A percentile compares a stretch with the other conserved stretches of the same genome.
Conservation (phyloP, 2,113 vertebrate genomes). For the Limanda limanda region DNA sequence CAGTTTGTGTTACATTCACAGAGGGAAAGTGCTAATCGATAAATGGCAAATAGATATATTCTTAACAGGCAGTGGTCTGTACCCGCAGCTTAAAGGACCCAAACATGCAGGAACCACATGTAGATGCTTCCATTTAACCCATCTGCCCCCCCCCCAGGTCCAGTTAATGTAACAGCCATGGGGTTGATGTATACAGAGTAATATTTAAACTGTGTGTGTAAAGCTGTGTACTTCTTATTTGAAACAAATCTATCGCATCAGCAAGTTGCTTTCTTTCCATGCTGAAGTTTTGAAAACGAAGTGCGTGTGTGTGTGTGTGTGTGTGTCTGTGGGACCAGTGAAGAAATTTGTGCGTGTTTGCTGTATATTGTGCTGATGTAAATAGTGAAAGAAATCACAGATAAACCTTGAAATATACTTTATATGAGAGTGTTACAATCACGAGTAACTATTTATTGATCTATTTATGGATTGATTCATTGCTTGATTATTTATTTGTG, state of each 20-base stretch:
- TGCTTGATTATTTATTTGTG: slow-evolving; percentile 59
- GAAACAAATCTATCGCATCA: neutral
- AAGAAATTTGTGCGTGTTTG: neutral
- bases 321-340: slow-evolving; percentile 14
- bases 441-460: slow-evolving; percentile 67
- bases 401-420: slow-evolving; percentile 65
- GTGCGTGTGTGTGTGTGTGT: slow-evolving; percentile 1
- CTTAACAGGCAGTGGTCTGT: neutral
- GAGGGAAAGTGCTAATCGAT: too few species aligned
- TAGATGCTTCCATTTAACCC: too few species aligned
- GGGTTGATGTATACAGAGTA: neutral
- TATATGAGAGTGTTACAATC: slow-evolving; percentile 68
- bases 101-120: too few species aligned
- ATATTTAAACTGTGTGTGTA: neutral
- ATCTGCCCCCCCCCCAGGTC: too few species aligned
- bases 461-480: slow-evolving; percentile 61
- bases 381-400: slow-evolving; percentile 69
- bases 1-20: too few species aligned
- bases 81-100: too few species aligned
- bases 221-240: neutral
- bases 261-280: neutral
- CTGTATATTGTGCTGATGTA: slow-evolving; percentile 67
- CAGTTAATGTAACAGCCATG: neutral
- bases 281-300: slow-evolving; percentile 2
- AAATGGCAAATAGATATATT: too few species aligned